Percentiles rank a stretch among this genome's conserved stretches.
Evolutionary conservation across 2,888 invertebrate species (phyloP).

Genomic region (Hemicrepidius hirtus): DNA sequence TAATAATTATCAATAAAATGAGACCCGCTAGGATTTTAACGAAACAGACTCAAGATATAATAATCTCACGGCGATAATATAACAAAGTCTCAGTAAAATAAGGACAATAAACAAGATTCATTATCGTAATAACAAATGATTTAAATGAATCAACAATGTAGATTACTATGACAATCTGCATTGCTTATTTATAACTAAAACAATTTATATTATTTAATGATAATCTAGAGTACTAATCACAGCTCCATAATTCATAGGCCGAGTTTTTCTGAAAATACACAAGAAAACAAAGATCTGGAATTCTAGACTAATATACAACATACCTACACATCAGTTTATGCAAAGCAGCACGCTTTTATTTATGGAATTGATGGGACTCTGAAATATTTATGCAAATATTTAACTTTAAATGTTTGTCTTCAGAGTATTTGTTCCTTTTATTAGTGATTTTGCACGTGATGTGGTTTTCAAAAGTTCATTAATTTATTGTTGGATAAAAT

Average conservation of each 20-base stretch:
- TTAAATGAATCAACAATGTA: background rate
- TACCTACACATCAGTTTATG: background rate
- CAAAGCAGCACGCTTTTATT: too few relatives aligned
- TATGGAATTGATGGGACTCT: too few relatives aligned
- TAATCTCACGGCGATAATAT: background rate
- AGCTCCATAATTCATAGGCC: background rate
- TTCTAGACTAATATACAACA: background rate
- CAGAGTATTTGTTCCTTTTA: too few relatives aligned
- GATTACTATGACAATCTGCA: background rate
- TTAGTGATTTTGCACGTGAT: too few relatives aligned
- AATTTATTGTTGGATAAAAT: too few relatives aligned
- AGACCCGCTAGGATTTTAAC: background rate
- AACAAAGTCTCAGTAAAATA: background rate
- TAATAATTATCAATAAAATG: background rate
- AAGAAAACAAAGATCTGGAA: conserved; percentile 14
- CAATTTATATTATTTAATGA: conserved; percentile 3
- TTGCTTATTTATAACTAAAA: background rate
- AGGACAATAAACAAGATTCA: background rate
- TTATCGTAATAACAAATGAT: conserved; percentile 2
- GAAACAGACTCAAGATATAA: background rate
- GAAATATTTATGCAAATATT: background rate
- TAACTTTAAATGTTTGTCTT: conserved; percentile 1
- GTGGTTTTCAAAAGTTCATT: too few relatives aligned
- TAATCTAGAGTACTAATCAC: background rate
- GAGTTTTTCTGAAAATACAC: background rate